Percentiles rank a stretch among this genome's conserved stretches.
Conservation (phyloP, 2,113 vertebrate genomes). For the Xiphophorus hellerii region DNA sequence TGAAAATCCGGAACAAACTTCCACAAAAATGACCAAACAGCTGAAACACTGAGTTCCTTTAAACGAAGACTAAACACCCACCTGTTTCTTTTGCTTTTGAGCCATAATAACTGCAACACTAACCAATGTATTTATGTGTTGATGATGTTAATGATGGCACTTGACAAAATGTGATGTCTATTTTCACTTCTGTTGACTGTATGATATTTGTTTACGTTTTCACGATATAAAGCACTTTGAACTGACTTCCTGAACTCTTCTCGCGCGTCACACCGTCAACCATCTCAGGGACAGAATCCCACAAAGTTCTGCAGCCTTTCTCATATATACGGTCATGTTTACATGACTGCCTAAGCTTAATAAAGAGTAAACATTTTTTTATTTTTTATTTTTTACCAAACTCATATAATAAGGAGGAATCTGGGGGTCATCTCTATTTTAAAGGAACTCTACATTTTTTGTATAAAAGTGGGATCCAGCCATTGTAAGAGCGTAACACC, state of each 20-base stretch:
- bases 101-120: too few relatives aligned
- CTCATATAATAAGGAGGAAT: neutral
- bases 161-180: neutral
- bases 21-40: too few relatives aligned
- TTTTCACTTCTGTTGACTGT: neutral
- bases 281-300: neutral
- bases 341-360: neutral
- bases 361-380: neutral
- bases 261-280: neutral
- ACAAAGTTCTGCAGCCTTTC: slow-evolving; percentile 1
- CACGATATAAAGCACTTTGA: too few relatives aligned
- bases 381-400: neutral
- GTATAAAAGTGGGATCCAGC: slow-evolving; percentile 17
- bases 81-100: too few relatives aligned
- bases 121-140: too few relatives aligned
- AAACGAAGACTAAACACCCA: too few relatives aligned
- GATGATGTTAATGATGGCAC: too few relatives aligned
- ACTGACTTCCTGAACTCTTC: neutral
- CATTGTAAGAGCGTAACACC: slow-evolving; percentile 9
- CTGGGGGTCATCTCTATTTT: neutral
- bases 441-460: slow-evolving; percentile 23
- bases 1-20: too few relatives aligned
- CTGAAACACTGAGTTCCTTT: too few relatives aligned
- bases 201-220: too few relatives aligned
- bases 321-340: neutral